phyloP scores from a whole-genome alignment of 1,140 invertebrate species.

The Diprion similis region DNA sequence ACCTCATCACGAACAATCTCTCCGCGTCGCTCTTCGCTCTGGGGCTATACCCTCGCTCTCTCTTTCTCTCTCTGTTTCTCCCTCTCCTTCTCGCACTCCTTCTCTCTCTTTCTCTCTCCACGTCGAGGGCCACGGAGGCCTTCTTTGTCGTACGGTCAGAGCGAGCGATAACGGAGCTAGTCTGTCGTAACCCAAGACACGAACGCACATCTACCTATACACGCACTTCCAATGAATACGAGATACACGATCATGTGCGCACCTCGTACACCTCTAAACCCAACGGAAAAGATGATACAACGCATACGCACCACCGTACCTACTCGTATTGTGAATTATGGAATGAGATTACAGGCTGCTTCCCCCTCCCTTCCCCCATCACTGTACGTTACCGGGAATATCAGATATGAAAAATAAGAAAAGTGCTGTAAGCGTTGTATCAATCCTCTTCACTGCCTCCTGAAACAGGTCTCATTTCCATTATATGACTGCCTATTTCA shows the following conservation, averaged over 20 bases:
- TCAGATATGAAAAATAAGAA: too few relatives aligned
- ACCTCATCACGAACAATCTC: slow-evolving; percentile 62
- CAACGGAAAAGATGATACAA: too few relatives aligned
- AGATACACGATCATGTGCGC: slow-evolving; percentile 27
- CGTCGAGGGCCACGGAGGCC: slow-evolving; percentile 35
- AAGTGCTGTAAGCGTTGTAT: too few relatives aligned
- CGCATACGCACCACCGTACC: background rate
- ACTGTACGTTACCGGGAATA: too few relatives aligned
- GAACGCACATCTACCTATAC: slow-evolving; percentile 32
- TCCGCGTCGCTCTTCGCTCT: slow-evolving; percentile 46
- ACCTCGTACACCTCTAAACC: slow-evolving; percentile 12
- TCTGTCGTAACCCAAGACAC: slow-evolving; percentile 60
- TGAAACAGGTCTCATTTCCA: too few relatives aligned
- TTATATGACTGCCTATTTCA: too few relatives aligned
- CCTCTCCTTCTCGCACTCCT: slow-evolving; percentile 37
- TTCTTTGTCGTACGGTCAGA: slow-evolving; percentile 59
- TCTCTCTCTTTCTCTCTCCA: slow-evolving; percentile 39
- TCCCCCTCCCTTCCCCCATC: too few relatives aligned
- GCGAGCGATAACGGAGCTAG: slow-evolving; percentile 59
- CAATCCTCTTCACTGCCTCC: too few relatives aligned
- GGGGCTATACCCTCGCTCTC: slow-evolving; percentile 24
- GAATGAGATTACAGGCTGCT: background rate
- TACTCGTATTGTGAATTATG: slow-evolving; percentile 1
- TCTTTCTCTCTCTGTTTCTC: slow-evolving; percentile 15
- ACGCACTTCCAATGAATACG: background rate